phyloP scores from a whole-genome alignment of 2,888 invertebrate species.

The Agriopis aurantiaria region DNA sequence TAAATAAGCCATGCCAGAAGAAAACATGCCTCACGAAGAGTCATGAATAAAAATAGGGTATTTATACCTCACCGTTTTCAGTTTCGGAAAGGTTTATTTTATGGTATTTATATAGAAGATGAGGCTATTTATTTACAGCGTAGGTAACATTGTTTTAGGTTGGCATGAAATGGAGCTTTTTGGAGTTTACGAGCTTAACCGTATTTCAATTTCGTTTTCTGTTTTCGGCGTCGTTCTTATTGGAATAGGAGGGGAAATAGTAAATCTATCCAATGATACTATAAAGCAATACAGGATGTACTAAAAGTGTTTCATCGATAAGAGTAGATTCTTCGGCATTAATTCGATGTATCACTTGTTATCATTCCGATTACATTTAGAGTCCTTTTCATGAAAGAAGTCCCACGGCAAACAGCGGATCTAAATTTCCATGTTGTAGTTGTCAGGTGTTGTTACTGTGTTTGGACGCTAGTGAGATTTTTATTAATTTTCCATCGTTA shows the following conservation, averaged over 20 bases:
- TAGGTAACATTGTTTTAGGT: conserved; percentile 49
- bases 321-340: background rate
- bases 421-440: no score
- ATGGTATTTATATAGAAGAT: conserved; percentile 50
- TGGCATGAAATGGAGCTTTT: conserved; percentile 38
- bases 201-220: conserved; percentile 42
- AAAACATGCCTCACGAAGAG: conserved; percentile 56
- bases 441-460: no score
- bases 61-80: conserved; percentile 51
- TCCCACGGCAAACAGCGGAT: no score
- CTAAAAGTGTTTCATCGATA: background rate
- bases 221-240: conserved; percentile 29
- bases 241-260: conserved; percentile 25
- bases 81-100: conserved; percentile 52
- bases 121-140: conserved; percentile 51
- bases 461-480: no score
- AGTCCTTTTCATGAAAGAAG: no score
- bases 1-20: conserved; percentile 57
- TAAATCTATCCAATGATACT: conserved; percentile 25
- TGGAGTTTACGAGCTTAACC: conserved; percentile 42
- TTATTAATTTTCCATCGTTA: no score
- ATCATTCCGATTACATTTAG: background rate
- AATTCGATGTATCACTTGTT: background rate
- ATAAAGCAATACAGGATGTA: conserved; percentile 9
- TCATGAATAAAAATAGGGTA: conserved; percentile 64